Base-by-base conservation (phyloP, 2,888 invertebrate species). In the Drosophila recens region DNA sequence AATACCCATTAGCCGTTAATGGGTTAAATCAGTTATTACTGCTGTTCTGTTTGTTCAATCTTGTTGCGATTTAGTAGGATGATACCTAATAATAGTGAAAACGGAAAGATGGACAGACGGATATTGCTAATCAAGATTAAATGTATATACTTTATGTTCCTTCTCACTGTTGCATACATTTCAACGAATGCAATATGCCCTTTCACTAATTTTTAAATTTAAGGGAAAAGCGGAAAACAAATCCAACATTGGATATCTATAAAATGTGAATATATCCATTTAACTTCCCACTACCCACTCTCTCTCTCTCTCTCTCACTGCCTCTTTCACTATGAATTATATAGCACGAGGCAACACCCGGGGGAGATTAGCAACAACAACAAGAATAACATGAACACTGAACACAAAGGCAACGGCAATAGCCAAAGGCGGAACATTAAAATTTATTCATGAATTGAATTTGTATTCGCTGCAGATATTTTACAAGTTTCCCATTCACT, bases 401-500 rank as follows among this genome's bases (percentile, higher is more conserved):
- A 48, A 30, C 48, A 48, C 40, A 58, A 58, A 64, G 30, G 30
- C 58, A 63, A 40, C 56, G 54, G 51, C 64, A 52, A 67, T 58
- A 23, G 67, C 67, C 67, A 69, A 79, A 65, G 75, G 75, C 79
- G 62, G 68, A 72, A 74, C 75, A 77, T 77, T 80, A 78, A 85
- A 88, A 86, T 89, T 86, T 90, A 90, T 89, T 90, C 89, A 90
- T 89, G 90, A 87, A 87, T 89, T 86, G 88, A 89, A 89, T 90
- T 89, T 84, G 88, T 88, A 89, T 88, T 86, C 90, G 82, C 56
- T 78, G 79, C 82, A 83, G 86, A 82, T 86, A 87, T 90, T 90
- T 83, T 86, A 82, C 82, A 89, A 89, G 82, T 80, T 85, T 75
- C 65, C 74, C 77, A 74, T 67, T 73, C 27, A 27, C 27, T 27